Evolutionary conservation across 2,888 invertebrate species (phyloP), one percentile per base, ranked within the genome.

Genomic region (Sipha maydis): DNA sequence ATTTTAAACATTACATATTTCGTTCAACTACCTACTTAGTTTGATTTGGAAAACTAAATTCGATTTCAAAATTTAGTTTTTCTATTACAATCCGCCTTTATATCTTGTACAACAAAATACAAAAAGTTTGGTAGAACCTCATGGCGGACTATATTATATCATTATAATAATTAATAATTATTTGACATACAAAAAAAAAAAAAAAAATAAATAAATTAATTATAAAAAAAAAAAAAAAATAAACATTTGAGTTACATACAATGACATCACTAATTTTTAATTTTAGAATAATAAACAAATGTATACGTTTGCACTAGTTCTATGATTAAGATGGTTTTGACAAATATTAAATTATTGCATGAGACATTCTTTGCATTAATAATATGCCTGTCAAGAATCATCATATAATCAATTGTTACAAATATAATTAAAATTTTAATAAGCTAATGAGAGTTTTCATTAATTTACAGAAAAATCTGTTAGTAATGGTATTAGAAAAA

Each of bases 1-100:
- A 88, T 88, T 41, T 75, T 86, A 86, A 86, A 79, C 77, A 78
- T 78, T 85, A 85, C 48, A 85, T 69, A 85, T 78, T 85, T 69
- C 69, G 69, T 78, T 78, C 25, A 69, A 34, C 85, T 85, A 85
- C 31, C 77, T 77, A 78, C 69, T 78, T 85, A 85, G 77, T 69
- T 85, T 85, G 67, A 85, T 85, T 54, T 78, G 17, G 41, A 78
- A 85, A 85, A 85, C 85, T 85, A 85, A 85, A 78, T 78, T 78
- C 69, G 85, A 85, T 78, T 85, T 34, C 9, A 78, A 85, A 85
- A 54, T 78, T 77, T 78, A 77, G 77, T 85, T 85, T 69, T 78
- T 67, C 85, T 85, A 85, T 85, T 77, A 85, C 76, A 85, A 85
- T 85, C 76, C 83, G 56, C 83, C 83, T 28, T 17, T 75, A 75